Evolutionary conservation across 2,797 vertebrate genomes (phyloP), one percentile per base, ranked within the genome.

Genomic region (Melanotaenia parkinsoni): DNA sequence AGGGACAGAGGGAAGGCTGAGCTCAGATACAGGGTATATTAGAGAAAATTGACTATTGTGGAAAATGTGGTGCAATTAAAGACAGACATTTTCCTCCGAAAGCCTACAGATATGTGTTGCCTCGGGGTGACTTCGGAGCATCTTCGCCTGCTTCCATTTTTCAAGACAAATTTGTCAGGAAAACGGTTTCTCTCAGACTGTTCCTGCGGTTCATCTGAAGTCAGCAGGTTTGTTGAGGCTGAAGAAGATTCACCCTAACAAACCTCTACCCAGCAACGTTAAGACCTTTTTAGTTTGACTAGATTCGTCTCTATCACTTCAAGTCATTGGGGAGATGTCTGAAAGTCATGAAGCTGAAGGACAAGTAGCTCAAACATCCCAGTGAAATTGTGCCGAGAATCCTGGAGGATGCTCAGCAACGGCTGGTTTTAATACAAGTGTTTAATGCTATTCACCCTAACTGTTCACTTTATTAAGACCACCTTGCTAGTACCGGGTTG

Each of bases 51-150:
- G 74, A 64, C 77, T 76, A 74, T 79, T 14, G 51, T 54, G 56
- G 51, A 74, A 70, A 82, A 88, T 74, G 57, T 30, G 1, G 64
- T 5, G 59, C 70, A 78, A 78, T 86, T 86, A 81, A 67, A 64
- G 68, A 72, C 56, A 62, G 62, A 24, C 75, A 71, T 26, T 57
- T 68, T 76, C 64, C 57, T 43, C 2, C 8, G 58, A 66, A 61
- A 28, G 50, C n/a, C 47, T 16, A 16, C 22, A 37, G 47, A 65
- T 43, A 5, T 4, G 45, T 16, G 72, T 1, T 3, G 59, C 74
- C 63, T 22, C 13, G 0, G 58, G 70, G 37, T 26, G 1, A 35
- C 12, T 57, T n/a, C 5, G 38, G 50, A 83, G 70, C 64, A 16
- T 53, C 2, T 26, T 67, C 62, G 1, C 50, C 32, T 20, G 13